Conservation (phyloP, 2,888 invertebrate genomes). For the Drosophila glabriapex region DNA sequence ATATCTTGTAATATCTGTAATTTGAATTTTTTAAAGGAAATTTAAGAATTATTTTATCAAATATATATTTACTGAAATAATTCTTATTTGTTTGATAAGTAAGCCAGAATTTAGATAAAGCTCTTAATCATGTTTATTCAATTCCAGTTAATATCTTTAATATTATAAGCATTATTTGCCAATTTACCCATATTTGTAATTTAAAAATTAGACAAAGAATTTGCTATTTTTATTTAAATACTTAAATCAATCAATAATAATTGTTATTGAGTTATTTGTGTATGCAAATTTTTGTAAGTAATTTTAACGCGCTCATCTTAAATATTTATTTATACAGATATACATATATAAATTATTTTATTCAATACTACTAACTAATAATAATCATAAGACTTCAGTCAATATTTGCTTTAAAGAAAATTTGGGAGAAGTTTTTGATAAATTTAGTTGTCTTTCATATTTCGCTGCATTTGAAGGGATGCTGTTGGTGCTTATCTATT, state of each 20-base stretch:
- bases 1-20: not conserved
- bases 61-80: not conserved
- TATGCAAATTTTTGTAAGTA: not conserved
- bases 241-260: not conserved
- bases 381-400: not conserved
- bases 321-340: not conserved
- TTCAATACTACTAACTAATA: not conserved
- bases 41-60: not conserved
- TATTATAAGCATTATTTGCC: not conserved
- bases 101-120: not conserved
- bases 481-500: slow-evolving; percentile 40
- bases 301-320: not conserved
- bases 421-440: not conserved
- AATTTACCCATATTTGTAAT: not conserved
- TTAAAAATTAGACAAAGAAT: not conserved
- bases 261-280: not conserved
- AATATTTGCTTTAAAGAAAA: not conserved
- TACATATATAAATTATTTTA: not conserved
- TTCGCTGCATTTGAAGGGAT: not conserved
- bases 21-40: not conserved
- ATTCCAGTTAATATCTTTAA: not conserved
- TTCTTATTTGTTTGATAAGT: not conserved
- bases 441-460: not conserved
- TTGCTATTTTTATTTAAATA: too few species aligned
- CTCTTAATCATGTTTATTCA: not conserved